Evolutionary conservation across 2,113 vertebrate genomes (phyloP).

Genomic region (Amblyopsis rosae): DNA sequence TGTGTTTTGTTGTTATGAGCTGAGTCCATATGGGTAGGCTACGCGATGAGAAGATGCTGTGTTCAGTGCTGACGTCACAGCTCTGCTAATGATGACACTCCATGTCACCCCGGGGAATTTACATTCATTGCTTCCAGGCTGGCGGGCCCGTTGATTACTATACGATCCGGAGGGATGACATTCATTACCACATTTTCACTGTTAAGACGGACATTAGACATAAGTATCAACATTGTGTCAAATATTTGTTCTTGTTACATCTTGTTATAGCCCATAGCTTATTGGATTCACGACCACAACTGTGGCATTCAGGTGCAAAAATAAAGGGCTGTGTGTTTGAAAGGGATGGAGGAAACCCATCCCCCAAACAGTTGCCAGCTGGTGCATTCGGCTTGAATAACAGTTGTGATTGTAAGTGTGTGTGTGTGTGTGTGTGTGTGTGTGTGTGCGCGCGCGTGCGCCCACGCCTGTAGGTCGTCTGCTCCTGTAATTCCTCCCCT

Average conservation of each 20-base stretch:
- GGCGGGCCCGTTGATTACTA: conserved; percentile 17
- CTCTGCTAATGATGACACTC: not conserved
- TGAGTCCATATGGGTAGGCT: conserved; percentile 23
- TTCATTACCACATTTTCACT: not conserved
- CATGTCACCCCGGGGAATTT: conserved; percentile 8
- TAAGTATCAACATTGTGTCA: conserved; percentile 13
- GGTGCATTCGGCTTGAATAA: conserved; percentile 43
- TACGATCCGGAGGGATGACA: conserved; percentile 11
- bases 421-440: conserved; percentile 9
- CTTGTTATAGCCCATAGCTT: conserved; percentile 8
- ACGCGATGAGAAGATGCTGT: conserved; percentile 46
- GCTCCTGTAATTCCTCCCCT: not conserved
- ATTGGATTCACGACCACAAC: not conserved
- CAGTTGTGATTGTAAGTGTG: conserved; percentile 12
- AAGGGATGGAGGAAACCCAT: conserved; percentile 35
- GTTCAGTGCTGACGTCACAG: conserved; percentile 30
- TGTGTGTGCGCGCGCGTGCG: not conserved
- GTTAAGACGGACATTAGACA: not conserved
- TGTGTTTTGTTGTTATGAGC: not conserved
- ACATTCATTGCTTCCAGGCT: conserved; percentile 43
- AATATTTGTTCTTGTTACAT: conserved; percentile 35
- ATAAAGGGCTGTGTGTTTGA: not conserved
- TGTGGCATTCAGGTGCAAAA: conserved; percentile 5
- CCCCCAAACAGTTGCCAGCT: conserved; percentile 54
- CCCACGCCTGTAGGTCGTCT: too few relatives aligned